Evolutionary conservation across 2,888 invertebrate genomes (phyloP), one percentile per base, ranked within the genome.

Genomic region (Brachypalpus laphriformis): DNA sequence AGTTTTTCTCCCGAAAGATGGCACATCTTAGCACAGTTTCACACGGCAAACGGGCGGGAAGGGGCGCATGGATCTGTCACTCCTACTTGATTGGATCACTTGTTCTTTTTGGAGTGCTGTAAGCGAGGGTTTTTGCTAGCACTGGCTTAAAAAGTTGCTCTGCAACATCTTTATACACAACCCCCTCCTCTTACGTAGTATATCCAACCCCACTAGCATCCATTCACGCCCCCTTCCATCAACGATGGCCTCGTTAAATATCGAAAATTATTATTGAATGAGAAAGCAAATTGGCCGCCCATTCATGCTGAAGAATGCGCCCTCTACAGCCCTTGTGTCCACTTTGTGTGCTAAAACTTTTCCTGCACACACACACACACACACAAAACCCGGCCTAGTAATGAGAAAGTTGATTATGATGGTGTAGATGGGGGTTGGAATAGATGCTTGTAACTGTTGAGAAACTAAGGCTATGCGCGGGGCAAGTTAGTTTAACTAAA

Each of bases 241-340:
- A 31, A 9, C 16, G 49, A 49, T 61, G 61, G 59, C 45, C 70
- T 76, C 61, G 81, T 76, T 85, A 81, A 81, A 81, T 81, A 81
- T 85, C 81, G 85, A 65, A 85, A 85, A 85, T 76, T 75, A 85
- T 85, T 85, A 85, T 85, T 85, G 81, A 85, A 85, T 81, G 71
- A 85, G 85, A 81, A 85, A 75, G 75, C 75, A 81, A 85, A 76
- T 85, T 85, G 81, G 75, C 65, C 71, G 59, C 25, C 65, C 71
- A 71, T 85, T 80, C 75, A 71, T 11, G 80, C 42, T 51, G 80
- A 66, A 47, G 77, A 70, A 40, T 75, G 51, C 14, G 65, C 63
- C 45, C 61, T 0, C 16, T 6, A 31, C 28, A 51, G 40, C 34
- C 14, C 68, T 61, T 75, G 65, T 85, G 78, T 78, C 78, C 78